Base-by-base conservation (phyloP, 2,113 vertebrate genomes). In the Pterophyllum scalare region DNA sequence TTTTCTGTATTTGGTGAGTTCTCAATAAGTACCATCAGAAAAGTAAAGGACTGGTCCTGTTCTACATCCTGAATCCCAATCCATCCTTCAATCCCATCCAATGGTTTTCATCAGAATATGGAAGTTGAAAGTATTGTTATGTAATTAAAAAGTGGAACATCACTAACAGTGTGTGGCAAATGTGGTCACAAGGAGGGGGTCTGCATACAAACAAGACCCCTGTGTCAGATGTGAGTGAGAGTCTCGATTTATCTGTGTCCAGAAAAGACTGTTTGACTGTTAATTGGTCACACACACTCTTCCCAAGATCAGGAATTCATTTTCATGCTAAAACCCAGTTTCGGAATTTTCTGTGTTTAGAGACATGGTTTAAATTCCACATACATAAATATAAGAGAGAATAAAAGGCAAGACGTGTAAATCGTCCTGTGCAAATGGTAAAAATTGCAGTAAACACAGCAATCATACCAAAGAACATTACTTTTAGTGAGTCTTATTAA, bases 401-500 rank as follows among this genome's bases (percentile, higher is more conserved):
- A 19, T 49, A 49, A 52, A 46, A 70, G 24, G 19, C 20, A 72
- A 33, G 43, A 14, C 0, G 11, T 54, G 46, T 49, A 52, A 70
- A 52, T 70, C 17, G 5, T 52, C 24, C 24, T 49, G 65, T 20
- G 43, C 43, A n/a, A 19, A 72, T 54, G 52, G 46, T 28, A 72
- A 72, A 46, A 72, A 20, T 72, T 31, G 52, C 24, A 72, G 31
- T 19, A 52, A 52, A 19, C 67, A n/a, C 46, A 54, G 26, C 26
- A 26, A 35, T 74, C 38, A 77, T 17, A 74, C 61, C 22, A 62
- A 70, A 20, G 24, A 31, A 12, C 14, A 17, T 85, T 46, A 3
- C 9, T 31, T 88, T 54, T n/a, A 4, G 43, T 52, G 65, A 28
- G 46, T 72, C 49, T 19, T 24, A 9, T 64, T 83, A 72, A 72